Evolutionary conservation across 2,888 invertebrate species (phyloP), one percentile per base, ranked within the genome.

Genomic region (Tinea trinotella): DNA sequence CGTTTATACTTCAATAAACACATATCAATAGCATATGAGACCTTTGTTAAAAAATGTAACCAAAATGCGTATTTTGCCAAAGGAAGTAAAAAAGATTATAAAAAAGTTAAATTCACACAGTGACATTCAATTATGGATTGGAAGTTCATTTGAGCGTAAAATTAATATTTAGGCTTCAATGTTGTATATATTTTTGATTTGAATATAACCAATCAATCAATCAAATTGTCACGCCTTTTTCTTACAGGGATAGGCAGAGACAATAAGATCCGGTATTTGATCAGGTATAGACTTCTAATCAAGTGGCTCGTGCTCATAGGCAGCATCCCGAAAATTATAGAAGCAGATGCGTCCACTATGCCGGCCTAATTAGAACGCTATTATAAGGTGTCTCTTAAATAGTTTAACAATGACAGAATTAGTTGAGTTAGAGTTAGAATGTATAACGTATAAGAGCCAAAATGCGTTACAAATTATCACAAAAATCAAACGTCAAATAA

Each of bases 21-120:
- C 61, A 62, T 64, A 63, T 70, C 70, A 69, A 68, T 68, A 18
- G 56, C 53, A 22, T 35, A 30, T 19, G 10, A 19, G 40, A n/a
- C 40, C 40, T 35, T 19, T 53, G 53, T 53, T 40, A 36, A 53
- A 54, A n/a, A 56, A 15, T 46, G 18, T 40, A 40, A 40, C 10
- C 40, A 40, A 40, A 40, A 13, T 40, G 40, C 40, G 40, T 40
- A 40, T 40, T 40, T 40, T 40, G n/a, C n/a, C n/a, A n/a, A n/a
- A n/a, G n/a, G n/a, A n/a, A n/a, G n/a, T n/a, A n/a, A n/a, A 13
- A 12, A 10, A 15, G 40, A 40, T 40, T 40, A 4, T 7, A 40
- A 40, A 40, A 40, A 40, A 40, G 13, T 40, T 7, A 7, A n/a
- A 7, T 13, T 40, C 40, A 7, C 40, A 40, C 35, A 7, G 40